These are phyloP conservation scores for Oxygymnocypris stewartii DNA, from an alignment of 2,113 vertebrate genomes.

Conservation along the genomic window DNA sequence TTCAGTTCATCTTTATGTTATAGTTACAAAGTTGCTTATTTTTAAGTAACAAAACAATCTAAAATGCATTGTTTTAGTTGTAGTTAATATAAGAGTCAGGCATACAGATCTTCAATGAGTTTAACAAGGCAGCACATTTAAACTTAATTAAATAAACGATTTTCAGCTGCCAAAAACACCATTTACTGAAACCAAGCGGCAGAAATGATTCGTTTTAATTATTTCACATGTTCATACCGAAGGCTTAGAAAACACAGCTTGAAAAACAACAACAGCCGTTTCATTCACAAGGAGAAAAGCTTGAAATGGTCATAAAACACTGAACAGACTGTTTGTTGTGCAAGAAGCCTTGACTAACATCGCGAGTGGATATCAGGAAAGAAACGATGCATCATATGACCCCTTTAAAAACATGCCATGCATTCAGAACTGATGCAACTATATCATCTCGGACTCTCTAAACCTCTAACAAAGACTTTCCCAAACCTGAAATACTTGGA, in stretches of 20 bases:
- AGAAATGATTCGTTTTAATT: neutral
- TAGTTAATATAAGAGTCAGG: neutral
- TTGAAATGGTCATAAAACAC: neutral
- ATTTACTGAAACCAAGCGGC: neutral
- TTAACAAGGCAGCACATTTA: too few relatives aligned
- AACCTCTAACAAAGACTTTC: neutral
- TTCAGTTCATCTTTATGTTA: neutral
- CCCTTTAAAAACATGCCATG: neutral
- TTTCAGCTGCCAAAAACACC: neutral
- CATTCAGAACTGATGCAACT: neutral
- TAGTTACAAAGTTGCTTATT: too few relatives aligned
- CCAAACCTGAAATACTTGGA: neutral
- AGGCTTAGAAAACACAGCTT: neutral
- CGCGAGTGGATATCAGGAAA: neutral
- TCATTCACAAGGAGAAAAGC: neutral
- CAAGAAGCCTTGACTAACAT: constrained; percentile 7
- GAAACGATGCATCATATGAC: neutral
- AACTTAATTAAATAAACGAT: neutral
- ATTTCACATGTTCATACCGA: neutral
- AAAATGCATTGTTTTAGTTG: neutral
- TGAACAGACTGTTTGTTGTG: neutral
- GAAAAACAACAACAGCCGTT: neutral
- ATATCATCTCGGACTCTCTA: neutral
- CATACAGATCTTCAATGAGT: neutral
- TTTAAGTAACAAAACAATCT: neutral